Base-by-base conservation (phyloP, 2,888 invertebrate genomes). In the Heliconius ethilla region DNA sequence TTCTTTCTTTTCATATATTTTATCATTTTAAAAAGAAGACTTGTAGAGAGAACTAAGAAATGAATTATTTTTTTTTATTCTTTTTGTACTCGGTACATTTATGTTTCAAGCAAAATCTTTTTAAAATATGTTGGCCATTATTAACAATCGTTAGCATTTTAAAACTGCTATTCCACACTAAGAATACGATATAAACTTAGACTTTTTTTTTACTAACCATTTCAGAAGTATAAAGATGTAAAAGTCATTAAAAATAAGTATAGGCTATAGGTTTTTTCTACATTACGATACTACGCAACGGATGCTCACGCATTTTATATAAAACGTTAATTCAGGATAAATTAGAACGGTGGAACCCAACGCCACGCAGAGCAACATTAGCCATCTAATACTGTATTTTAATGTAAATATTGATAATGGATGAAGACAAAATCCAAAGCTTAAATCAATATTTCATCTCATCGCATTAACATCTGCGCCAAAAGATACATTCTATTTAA, bases 401-500 rank as follows among this genome's bases (percentile, higher is more conserved):
- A 75, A 51, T 65, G 62, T 51, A 51, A 25, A 62, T 33, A 37
- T 37, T 37, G 67, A 67, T 67, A 37, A 55, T 18, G 70, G 51
- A 45, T 70, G 29, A 55, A 76, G 76, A 77, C 79, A 75, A 77
- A 75, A 70, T 79, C 62, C 76, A 70, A 67, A 73, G 62, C 62
- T 79, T 72, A 79, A 72, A 77, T 72, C 65, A 75, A 75, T 70
- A 66, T 75, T 72, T 72, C 77, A 74, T 59, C 72, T 51, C 29
- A 9, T 29, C 73, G 63, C 76, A 75, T 77, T 77, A 77, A 77
- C 69, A 45, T 67, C 63, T 45, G 66, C 78, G 63, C 78, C 73
- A 79, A 77, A 55, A 55, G 55, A 72, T 67, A 78, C 75, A 72
- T 76, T 62, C 66, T 67, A 67, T 73, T 77, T 79, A 76, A 78